These are phyloP conservation scores for Ginglymostoma cirratum DNA, from an alignment of 2,113 vertebrate genomes.

Conservation along the genomic window DNA sequence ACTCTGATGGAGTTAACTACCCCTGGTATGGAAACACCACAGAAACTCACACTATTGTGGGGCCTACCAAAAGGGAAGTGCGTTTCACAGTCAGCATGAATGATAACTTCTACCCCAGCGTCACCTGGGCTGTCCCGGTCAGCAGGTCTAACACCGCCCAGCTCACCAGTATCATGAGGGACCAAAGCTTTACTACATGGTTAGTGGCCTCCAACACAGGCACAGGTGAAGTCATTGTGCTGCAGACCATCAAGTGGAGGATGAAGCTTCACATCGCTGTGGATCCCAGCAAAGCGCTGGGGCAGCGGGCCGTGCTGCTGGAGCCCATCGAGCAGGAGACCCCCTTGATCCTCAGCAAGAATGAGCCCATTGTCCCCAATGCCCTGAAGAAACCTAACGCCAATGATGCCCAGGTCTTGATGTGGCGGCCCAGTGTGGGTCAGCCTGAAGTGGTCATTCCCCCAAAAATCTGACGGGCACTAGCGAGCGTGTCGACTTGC, in stretches of 20 bases:
- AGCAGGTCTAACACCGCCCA: slow-evolving; percentile 83
- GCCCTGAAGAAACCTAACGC: slow-evolving; percentile 95
- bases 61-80: slow-evolving; percentile 84
- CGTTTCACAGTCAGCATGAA: slow-evolving; percentile 95
- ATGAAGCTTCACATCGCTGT: slow-evolving; percentile 88
- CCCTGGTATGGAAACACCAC: slow-evolving; percentile 98
- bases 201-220: slow-evolving; percentile 85
- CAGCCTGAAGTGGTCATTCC: slow-evolving; percentile 84
- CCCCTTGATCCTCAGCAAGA: slow-evolving; percentile 80
- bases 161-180: slow-evolving; percentile 81
- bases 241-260: slow-evolving; percentile 90
- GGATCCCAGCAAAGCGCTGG: slow-evolving; percentile 73
- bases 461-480: slow-evolving; percentile 66
- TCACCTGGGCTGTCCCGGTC: slow-evolving; percentile 93
- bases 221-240: slow-evolving; percentile 72
- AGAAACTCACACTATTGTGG: slow-evolving; percentile 84
- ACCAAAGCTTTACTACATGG: slow-evolving; percentile 98
- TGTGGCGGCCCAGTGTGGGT: slow-evolving; percentile 89
- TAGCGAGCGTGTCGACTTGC: too few relatives aligned
- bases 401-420: slow-evolving; percentile 96
- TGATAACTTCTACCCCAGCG: slow-evolving; percentile 97
- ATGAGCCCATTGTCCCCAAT: slow-evolving; percentile 80
- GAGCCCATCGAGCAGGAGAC: slow-evolving; percentile 82
- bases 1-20: slow-evolving; percentile 93
- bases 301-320: slow-evolving; percentile 72